These are phyloP conservation scores for Ammospiza nelsoni DNA, from an alignment of 2,113 vertebrate species.

Conservation along the genomic window DNA sequence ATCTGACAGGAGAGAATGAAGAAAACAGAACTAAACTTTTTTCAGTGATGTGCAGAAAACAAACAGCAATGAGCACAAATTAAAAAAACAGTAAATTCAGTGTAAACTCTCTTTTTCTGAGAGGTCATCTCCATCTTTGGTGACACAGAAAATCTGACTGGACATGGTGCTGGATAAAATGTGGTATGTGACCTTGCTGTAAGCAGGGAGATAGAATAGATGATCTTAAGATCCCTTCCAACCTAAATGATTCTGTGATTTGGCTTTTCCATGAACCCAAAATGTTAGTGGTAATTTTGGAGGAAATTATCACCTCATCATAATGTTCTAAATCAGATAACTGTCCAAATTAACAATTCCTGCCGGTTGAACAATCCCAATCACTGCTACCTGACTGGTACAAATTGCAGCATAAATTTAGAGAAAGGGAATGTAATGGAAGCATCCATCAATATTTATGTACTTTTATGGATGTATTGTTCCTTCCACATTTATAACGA, in stretches of 20 bases:
- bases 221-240: not conserved
- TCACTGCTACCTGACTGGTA: not conserved
- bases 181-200: not conserved
- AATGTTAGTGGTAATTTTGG: not conserved
- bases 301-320: not conserved
- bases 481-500: not conserved
- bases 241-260: not conserved
- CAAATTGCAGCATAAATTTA: not conserved
- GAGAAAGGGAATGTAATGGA: not conserved
- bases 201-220: not conserved
- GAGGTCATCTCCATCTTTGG: accelerated
- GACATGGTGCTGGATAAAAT: not conserved
- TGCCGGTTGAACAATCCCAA: not conserved
- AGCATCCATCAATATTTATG: slow-evolving; percentile 1
- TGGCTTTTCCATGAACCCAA: not conserved
- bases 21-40: not conserved
- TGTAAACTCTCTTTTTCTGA: not conserved
- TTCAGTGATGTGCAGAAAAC: not conserved
- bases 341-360: not conserved
- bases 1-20: not conserved
- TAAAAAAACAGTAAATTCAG: not conserved
- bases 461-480: not conserved
- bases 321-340: not conserved
- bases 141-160: not conserved
- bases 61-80: not conserved